Percentiles rank a stretch among this genome's conserved stretches.
phyloP scores from a whole-genome alignment of 2,113 vertebrate species.

The Morone chrysops region DNA sequence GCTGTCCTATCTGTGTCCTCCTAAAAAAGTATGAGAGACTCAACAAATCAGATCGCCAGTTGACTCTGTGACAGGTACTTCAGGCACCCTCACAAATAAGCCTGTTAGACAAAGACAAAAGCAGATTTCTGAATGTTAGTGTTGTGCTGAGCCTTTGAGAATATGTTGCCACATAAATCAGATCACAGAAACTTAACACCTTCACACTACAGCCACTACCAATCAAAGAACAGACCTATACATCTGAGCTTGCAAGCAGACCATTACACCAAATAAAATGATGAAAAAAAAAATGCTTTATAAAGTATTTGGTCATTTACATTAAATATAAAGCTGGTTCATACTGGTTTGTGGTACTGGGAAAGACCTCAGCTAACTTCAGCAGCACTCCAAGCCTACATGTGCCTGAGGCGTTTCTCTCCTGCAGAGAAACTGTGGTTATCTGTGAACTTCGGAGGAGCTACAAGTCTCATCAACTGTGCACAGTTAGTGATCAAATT shows the following conservation, averaged over 20 bases:
- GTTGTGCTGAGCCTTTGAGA: background rate
- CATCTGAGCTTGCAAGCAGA: background rate
- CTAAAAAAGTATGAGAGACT: slow-evolving; percentile 1
- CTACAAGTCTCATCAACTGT: slow-evolving; percentile 29
- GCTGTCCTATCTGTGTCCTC: slow-evolving; percentile 9
- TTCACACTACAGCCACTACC: background rate
- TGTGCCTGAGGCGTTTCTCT: background rate
- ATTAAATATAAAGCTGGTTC: slow-evolving; percentile 5
- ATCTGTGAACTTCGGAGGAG: slow-evolving; percentile 17
- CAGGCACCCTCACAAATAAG: background rate
- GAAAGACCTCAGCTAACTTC: background rate
- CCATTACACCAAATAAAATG: slow-evolving; percentile 13
- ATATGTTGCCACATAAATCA: slow-evolving; percentile 11
- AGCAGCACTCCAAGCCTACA: background rate
- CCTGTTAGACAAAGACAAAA: slow-evolving; percentile 9
- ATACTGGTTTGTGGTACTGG: background rate
- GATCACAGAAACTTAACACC: slow-evolving; percentile 15
- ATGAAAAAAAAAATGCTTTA: slow-evolving; percentile 1
- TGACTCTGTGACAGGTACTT: slow-evolving; percentile 1
- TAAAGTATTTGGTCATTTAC: background rate
- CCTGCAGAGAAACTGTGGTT: slow-evolving; percentile 8
- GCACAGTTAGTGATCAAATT: background rate
- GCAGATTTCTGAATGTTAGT: background rate
- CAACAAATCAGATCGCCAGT: slow-evolving; percentile 12
- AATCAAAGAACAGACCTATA: background rate